Conservation (phyloP, 2,797 vertebrate genomes). For the Ctenopoma kingsleyae region DNA sequence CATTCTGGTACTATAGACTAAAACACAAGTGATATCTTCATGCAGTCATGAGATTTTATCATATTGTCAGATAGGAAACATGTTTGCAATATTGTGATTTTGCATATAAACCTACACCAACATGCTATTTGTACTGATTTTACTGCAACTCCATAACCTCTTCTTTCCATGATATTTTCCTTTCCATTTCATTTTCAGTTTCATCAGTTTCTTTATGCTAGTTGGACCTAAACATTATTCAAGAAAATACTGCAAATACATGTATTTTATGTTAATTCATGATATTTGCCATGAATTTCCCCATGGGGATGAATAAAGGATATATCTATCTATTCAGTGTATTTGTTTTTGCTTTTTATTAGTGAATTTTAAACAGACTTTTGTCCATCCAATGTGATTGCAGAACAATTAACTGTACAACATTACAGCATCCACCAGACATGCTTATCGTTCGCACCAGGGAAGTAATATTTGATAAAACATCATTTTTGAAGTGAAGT, state of each 20-base stretch:
- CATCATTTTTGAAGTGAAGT: conserved; percentile 23
- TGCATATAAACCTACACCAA: too few species aligned
- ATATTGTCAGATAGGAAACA: conserved; percentile 34
- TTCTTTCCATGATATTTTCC: neutral
- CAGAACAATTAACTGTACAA: conserved; percentile 3
- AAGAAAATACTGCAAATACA: neutral
- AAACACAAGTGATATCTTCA: conserved; percentile 66
- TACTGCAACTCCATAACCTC: too few species aligned
- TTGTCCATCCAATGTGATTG: conserved; percentile 15
- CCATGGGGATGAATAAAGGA: too few species aligned
- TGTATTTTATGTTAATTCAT: neutral
- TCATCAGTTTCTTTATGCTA: neutral
- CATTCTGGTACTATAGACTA: conserved; percentile 43
- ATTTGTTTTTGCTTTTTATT: neutral
- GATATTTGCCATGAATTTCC: neutral
- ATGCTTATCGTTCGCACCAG: neutral
- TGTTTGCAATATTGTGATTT: conserved; percentile 5
- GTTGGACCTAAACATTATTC: neutral
- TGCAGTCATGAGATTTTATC: conserved; percentile 54
- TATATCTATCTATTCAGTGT: too few species aligned
- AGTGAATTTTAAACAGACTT: neutral
- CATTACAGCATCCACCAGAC: conserved; percentile 26
- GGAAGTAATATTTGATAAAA: conserved; percentile 23
- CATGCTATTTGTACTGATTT: too few species aligned
- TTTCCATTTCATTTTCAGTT: neutral